A percentile compares a stretch with the other conserved stretches of the same genome.
Conservation (phyloP, 2,113 vertebrate genomes). For the Tachysurus fulvidraco region DNA sequence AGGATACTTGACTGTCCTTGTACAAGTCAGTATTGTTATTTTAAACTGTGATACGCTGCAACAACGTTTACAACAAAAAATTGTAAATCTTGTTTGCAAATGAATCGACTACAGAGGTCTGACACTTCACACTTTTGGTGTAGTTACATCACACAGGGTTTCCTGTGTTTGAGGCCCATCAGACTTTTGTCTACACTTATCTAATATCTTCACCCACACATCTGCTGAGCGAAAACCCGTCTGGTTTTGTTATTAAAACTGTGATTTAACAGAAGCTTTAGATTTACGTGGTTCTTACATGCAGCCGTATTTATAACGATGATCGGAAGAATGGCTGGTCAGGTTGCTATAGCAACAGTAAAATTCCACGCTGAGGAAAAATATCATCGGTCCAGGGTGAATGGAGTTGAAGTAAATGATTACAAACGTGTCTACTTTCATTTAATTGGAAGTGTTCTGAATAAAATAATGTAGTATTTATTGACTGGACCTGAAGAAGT, state of each 20-base stretch:
- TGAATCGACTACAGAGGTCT: background rate
- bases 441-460: background rate
- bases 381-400: background rate
- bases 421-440: background rate
- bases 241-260: background rate
- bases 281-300: background rate
- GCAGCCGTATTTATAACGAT: background rate
- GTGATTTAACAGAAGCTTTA: background rate
- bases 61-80: too few relatives aligned
- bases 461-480: background rate
- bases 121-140: background rate
- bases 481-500: too few relatives aligned
- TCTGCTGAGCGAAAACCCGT: background rate
- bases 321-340: background rate
- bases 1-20: background rate
- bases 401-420: background rate
- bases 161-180: conserved; percentile 2
- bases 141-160: background rate
- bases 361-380: background rate
- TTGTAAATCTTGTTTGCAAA: background rate
- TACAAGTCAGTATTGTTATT: background rate
- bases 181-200: background rate
- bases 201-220: background rate
- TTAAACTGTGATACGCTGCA: too few relatives aligned
- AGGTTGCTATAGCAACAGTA: background rate